These are phyloP conservation scores for Schizotus pectinicornis DNA, from an alignment of 2,888 invertebrate genomes.

Conservation along the genomic window DNA sequence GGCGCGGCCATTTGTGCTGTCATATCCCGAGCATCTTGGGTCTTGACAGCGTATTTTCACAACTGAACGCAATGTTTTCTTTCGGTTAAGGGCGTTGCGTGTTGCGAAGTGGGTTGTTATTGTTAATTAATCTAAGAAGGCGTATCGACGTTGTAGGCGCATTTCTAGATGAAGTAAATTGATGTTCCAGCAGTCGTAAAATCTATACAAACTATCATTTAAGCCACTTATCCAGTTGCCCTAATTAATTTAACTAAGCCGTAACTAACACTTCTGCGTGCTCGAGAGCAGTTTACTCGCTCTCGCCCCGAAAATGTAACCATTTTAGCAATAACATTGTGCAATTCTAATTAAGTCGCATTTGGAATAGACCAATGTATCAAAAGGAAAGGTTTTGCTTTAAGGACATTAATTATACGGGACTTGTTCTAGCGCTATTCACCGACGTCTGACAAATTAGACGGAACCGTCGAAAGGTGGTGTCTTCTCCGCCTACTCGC, in stretches of 20 bases:
- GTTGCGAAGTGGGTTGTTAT: constrained; percentile 1
- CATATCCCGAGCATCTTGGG: too few species aligned
- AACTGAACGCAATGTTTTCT: too few species aligned
- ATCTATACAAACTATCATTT: constrained; percentile 25
- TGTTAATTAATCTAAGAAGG: constrained; percentile 1
- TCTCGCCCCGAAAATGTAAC: constrained; percentile 18
- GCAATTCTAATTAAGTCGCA: constrained; percentile 25
- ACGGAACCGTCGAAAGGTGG: constrained; percentile 19
- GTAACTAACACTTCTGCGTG: constrained; percentile 23
- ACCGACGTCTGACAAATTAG: constrained; percentile 23
- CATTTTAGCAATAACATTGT: constrained; percentile 19
- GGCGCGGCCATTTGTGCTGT: too few species aligned
- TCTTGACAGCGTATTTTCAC: too few species aligned
- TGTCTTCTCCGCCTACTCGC: constrained; percentile 10
- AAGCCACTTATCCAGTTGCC: constrained; percentile 14
- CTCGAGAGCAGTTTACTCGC: constrained; percentile 14
- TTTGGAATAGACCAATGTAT: constrained; percentile 23
- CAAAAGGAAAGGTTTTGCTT: constrained; percentile 27
- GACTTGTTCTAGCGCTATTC: constrained; percentile 25
- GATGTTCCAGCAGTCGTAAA: constrained; percentile 19
- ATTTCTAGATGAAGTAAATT: constrained; percentile 9
- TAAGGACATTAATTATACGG: constrained; percentile 27
- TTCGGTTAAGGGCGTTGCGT: background rate
- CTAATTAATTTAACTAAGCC: constrained; percentile 27
- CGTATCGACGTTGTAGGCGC: background rate